These are phyloP conservation scores for Lepisosteus osseus DNA, from an alignment of 2,113 vertebrate species.

Conservation along the genomic window DNA sequence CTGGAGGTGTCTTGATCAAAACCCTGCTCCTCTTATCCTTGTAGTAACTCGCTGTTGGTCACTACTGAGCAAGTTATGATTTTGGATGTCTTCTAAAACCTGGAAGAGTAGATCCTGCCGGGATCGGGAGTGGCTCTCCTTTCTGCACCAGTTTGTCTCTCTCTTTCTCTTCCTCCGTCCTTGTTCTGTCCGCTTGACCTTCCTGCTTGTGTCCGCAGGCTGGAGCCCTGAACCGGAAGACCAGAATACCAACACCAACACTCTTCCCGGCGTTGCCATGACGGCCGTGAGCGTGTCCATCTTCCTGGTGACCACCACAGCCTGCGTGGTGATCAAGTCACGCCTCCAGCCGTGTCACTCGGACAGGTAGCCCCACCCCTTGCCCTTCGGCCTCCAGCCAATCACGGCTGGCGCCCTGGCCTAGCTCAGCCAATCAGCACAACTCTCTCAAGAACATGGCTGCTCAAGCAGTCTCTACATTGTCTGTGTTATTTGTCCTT, in stretches of 20 bases:
- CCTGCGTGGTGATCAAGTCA: conserved; percentile 67
- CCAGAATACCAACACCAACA: background rate
- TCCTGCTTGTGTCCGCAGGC: conserved; percentile 21
- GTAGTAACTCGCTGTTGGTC: no score
- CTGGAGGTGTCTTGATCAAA: no score
- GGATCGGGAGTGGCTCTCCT: no score
- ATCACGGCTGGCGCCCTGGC: background rate
- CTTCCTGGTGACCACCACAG: conserved; percentile 66
- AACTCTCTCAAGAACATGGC: background rate
- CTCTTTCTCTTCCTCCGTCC: background rate
- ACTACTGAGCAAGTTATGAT: no score
- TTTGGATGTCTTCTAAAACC: no score
- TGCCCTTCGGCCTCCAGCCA: background rate
- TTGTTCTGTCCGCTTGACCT: no score
- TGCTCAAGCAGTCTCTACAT: background rate
- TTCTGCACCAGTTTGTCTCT: no score
- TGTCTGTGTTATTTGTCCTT: background rate
- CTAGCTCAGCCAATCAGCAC: background rate
- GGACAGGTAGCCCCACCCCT: conserved; percentile 40
- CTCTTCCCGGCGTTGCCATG: conserved; percentile 59
- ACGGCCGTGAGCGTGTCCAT: conserved; percentile 65
- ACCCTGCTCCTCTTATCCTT: no score
- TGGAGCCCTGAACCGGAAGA: conserved; percentile 10
- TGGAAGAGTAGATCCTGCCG: no score
- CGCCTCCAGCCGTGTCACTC: conserved; percentile 57